Evolutionary conservation across 2,797 vertebrate genomes (phyloP), one percentile per base, ranked within the genome.

Genomic region (Kryptolebias ocellatus): DNA sequence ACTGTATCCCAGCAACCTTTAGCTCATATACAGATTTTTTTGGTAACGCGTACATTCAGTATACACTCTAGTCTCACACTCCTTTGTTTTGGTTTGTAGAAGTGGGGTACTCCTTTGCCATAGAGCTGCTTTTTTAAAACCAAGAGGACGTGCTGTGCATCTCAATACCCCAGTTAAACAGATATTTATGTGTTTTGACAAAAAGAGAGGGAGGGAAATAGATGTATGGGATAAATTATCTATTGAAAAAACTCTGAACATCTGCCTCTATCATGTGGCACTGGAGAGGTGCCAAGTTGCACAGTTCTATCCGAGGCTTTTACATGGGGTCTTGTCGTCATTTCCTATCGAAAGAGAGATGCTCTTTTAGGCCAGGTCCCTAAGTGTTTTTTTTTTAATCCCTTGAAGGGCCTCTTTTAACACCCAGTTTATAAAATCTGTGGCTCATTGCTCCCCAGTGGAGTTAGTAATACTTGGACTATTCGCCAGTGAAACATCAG

Each of bases 191-290:
- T 84, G 79, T 76, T 84, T 83, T 84, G 61, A 85, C 80, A 70
- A 82, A 78, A 83, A 73, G 69, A 71, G 62, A 78, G 79, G 78
- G 67, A 81, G 72, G 70, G 72, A 80, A 79, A 83, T 53, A 76
- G 64, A 85, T 84, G 72, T 81, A 74, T 76, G 78, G 71, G 62
- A 89, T 87, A 90, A 84, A 91, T 91, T 76, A 90, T 92, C 86
- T 89, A 88, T 89, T 85, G 70, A 64, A 67, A 70, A 65, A 53
- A 70, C 60, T 73, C 20, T 7, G 39, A 91, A 92, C 92, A 93
- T 92, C 92, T 92, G 90, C 86, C 74, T 85, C 84, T 82, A 91
- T 91, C 83, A 88, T 91, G 91, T 87, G 73, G 67, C 3, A 16
- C 81, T 90, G 92, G 90, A 82, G 1, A 67, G 62, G 66, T 63